These are phyloP conservation scores for Oryzias dopingdopingensis DNA, from an alignment of 2,797 vertebrate species.

Conservation along the genomic window DNA sequence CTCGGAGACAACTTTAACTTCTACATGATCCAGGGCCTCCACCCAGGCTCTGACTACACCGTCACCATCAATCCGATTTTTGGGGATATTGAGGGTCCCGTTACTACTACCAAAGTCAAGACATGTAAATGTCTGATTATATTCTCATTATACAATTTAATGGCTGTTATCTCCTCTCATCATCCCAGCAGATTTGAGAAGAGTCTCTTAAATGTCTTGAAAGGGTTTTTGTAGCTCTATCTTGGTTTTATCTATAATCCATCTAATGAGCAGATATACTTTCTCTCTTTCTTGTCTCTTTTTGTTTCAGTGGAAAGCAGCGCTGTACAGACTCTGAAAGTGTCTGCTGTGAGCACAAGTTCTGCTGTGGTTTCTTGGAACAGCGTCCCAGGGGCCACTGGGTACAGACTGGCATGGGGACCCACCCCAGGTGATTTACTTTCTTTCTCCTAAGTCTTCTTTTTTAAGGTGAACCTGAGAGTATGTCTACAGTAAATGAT, in stretches of 20 bases:
- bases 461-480: neutral
- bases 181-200: neutral
- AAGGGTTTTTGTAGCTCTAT: no score
- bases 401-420: constrained; percentile 87
- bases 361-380: constrained; percentile 83
- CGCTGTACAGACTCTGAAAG: constrained; percentile 81
- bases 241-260: no score
- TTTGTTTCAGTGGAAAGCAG: constrained; percentile 83
- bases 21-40: constrained; percentile 91
- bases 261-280: no score
- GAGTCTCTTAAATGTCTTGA: neutral
- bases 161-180: neutral
- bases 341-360: constrained; percentile 79
- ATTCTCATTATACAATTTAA: neutral
- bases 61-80: constrained; percentile 89
- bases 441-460: neutral
- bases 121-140: constrained; percentile 74
- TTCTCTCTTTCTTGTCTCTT: neutral
- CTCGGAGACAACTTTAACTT: constrained; percentile 80
- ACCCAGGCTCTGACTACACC: constrained; percentile 77
- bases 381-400: constrained; percentile 82
- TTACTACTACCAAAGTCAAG: constrained; percentile 69
- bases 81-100: constrained; percentile 82
- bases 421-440: constrained; percentile 81
- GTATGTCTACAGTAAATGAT: neutral